These are phyloP conservation scores for Hyla sarda DNA, from an alignment of 2,113 vertebrate species.

Conservation along the genomic window DNA sequence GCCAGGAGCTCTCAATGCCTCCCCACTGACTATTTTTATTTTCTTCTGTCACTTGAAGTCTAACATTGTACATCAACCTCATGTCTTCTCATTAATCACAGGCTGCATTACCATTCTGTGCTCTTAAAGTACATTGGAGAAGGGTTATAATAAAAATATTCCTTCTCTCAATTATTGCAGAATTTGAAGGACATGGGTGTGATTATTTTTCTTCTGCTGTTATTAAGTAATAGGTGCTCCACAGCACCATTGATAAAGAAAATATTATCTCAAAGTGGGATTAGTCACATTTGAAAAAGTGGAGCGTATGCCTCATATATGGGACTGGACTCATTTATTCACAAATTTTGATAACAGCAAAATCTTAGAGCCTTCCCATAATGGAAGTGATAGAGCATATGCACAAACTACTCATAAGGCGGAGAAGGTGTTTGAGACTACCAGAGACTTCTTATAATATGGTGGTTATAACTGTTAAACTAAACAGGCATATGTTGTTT, in stretches of 20 bases:
- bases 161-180: not conserved
- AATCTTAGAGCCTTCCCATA: not conserved
- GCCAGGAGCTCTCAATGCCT: constrained; percentile 34
- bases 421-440: too few species aligned
- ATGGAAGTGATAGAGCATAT: too few species aligned
- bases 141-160: not conserved
- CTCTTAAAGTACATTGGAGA: constrained; percentile 29
- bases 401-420: too few species aligned
- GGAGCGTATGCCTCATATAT: not conserved
- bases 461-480: not conserved
- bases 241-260: constrained; percentile 21
- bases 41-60: constrained; percentile 50
- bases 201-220: constrained; percentile 4
- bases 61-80: constrained; percentile 24
- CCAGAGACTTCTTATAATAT: not conserved
- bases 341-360: not conserved
- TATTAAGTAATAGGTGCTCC: not conserved
- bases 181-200: constrained; percentile 3
- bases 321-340: not conserved
- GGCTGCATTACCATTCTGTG: constrained; percentile 15
- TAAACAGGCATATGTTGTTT: not conserved
- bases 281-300: not conserved
- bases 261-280: not conserved
- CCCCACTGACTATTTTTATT: constrained; percentile 42
- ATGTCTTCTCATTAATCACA: constrained; percentile 52